Percentiles rank a stretch among this genome's conserved stretches.
These are phyloP conservation scores for Urocyon cinereoargenteus DNA, from an alignment of 2,797 vertebrate species.

Conservation along the genomic window DNA sequence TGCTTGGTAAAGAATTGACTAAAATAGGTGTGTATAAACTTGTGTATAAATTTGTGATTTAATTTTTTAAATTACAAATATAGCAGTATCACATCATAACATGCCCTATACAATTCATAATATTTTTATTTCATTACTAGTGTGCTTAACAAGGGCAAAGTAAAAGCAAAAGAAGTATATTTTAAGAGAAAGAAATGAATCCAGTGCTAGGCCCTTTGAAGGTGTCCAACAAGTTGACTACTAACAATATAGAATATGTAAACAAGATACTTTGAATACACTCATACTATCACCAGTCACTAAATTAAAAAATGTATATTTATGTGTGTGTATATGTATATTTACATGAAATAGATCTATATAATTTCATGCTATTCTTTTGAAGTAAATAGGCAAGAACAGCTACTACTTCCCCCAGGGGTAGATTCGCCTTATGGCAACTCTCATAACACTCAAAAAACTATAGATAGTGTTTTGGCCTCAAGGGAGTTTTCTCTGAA, in stretches of 20 bases:
- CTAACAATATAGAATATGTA: conserved; percentile 23
- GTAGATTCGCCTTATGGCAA: neutral
- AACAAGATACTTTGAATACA: neutral
- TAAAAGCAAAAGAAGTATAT: conserved; percentile 55
- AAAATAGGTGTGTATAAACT: conserved; percentile 28
- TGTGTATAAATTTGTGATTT: conserved; percentile 29
- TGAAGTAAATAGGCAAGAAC: conserved; percentile 46
- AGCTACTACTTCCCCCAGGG: neutral
- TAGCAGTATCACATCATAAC: conserved; percentile 30
- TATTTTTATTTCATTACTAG: conserved; percentile 57
- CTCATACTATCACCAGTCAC: conserved; percentile 1
- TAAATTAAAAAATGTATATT: neutral
- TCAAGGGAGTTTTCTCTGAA: conserved; percentile 28
- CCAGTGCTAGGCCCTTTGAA: conserved; percentile 30
- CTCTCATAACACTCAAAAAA: conserved; percentile 23
- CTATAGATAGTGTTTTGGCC: neutral
- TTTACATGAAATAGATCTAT: neutral
- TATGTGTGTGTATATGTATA: neutral
- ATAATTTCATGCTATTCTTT: conserved; percentile 34
- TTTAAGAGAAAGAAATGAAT: conserved; percentile 54
- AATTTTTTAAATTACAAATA: conserved; percentile 56
- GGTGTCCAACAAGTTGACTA: conserved; percentile 24
- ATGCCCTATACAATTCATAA: neutral
- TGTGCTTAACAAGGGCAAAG: conserved; percentile 60
- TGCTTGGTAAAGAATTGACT: conserved; percentile 23